Percentiles rank a stretch among this genome's conserved stretches.
phyloP scores from a whole-genome alignment of 2,113 vertebrate species.

The Rhinogobius similis region DNA sequence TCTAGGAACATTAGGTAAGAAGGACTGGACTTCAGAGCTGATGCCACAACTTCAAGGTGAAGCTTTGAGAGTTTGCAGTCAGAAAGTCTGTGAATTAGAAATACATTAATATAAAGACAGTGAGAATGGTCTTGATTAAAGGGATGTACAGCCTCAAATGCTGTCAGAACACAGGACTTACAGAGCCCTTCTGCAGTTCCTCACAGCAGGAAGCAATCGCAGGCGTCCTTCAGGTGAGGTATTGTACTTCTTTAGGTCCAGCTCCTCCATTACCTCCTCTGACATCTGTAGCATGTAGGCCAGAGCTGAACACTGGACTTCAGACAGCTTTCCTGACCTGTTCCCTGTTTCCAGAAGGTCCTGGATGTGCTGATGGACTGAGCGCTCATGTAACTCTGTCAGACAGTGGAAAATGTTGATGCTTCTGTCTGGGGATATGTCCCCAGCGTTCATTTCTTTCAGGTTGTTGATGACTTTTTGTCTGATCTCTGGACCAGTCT shows the following conservation, averaged over 20 bases:
- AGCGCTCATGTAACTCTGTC: background rate
- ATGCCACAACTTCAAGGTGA: slow-evolving; percentile 6
- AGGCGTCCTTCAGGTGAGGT: background rate
- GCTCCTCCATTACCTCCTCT: background rate
- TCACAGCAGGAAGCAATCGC: background rate
- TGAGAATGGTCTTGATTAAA: too few relatives aligned
- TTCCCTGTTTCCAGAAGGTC: background rate
- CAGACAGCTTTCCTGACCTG: background rate
- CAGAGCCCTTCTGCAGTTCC: slow-evolving; percentile 3
- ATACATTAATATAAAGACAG: too few relatives aligned
- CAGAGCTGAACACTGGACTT: slow-evolving; percentile 2
- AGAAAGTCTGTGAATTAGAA: background rate
- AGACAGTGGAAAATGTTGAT: slow-evolving; percentile 5
- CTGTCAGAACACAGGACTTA: background rate
- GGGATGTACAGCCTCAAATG: background rate
- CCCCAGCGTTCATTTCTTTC: background rate
- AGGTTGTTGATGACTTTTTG: slow-evolving; percentile 6
- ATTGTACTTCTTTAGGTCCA: slow-evolving; percentile 5
- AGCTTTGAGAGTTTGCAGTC: background rate
- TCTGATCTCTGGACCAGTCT: background rate
- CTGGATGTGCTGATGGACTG: slow-evolving; percentile 1
- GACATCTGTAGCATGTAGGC: slow-evolving; percentile 10
- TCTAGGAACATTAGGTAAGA: background rate
- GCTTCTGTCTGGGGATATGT: background rate
- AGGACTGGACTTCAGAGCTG: background rate